Base-by-base conservation (phyloP, 2,888 invertebrate species). In the Physocephala rufipes region DNA sequence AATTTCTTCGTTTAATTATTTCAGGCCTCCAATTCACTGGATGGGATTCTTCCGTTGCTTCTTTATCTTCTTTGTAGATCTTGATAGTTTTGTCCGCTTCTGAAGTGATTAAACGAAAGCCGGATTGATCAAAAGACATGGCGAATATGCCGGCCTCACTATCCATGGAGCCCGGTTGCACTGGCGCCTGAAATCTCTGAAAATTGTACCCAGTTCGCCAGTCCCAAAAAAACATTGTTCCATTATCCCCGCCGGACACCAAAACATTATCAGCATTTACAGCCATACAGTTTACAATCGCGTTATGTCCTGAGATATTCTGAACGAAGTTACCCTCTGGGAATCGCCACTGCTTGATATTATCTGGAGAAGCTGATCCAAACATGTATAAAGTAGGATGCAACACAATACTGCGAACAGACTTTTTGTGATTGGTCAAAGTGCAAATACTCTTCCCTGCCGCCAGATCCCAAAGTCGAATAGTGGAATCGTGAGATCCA, bases 71-170 rank as follows among this genome's bases (percentile, higher is more conserved):
- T 83, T 94, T 95, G 87, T 99, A 99, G 76, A 99, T 94, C 89
- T 99, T 99, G 78, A 99, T 96, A 0, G 99, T 99, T 87, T 99
- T 99, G 87, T 99, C 99, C 0, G 99, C 98, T 86, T 99, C 99
- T 0, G 96, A 95, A 0, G 99, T 97, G 77, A 99, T 94, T 74
- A 99, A 90, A 24, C 99, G 90, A 0, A 94, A 92, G 28, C 97
- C 97, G n/a, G 96, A 96, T 76, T 93, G 92, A 87, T 99, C 99
- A 86, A 95, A 99, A 0, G 91, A 92, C 90, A 97, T 93, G 67
- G 98, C 92, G 88, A 97, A 99, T 75, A 99, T 94, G 55, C 99
- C 99, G 21, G 97, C 95, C 86, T 99, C 99, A 19, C 97, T 97
- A 87, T 99, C 99, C 92, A 99, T 99, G 0, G 99, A 99, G 16